Percentiles rank a stretch among this genome's conserved stretches.
Evolutionary conservation across 2,797 vertebrate genomes (phyloP).

Genomic region (Cryptoprocta ferox): DNA sequence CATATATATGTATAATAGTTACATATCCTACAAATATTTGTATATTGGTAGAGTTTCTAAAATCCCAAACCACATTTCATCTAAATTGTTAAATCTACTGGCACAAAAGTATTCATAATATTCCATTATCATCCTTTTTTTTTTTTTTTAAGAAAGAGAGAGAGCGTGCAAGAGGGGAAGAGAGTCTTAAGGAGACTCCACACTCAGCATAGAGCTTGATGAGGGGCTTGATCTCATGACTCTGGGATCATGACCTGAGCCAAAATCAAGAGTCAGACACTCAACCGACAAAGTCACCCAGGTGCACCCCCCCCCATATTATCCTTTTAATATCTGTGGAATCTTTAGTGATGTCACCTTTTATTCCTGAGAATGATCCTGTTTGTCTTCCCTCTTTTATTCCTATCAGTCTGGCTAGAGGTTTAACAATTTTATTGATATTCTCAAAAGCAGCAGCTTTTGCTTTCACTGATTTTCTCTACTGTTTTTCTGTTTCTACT

Average conservation of each 20-base stretch:
- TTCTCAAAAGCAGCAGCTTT: slow-evolving; percentile 16
- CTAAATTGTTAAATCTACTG: not conserved
- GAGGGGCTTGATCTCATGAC: too few relatives aligned
- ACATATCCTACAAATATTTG: not conserved
- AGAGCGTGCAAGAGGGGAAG: too few relatives aligned
- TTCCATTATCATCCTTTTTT: not conserved
- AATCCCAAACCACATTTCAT: slow-evolving; percentile 18
- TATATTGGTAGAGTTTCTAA: not conserved
- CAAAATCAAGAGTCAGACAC: too few relatives aligned
- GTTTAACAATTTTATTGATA: slow-evolving; percentile 21
- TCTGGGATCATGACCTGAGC: too few relatives aligned
- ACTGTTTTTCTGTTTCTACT: slow-evolving; percentile 12
- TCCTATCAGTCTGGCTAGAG: not conserved
- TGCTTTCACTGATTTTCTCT: not conserved
- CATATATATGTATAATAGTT: not conserved
- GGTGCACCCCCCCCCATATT: not conserved
- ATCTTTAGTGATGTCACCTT: not conserved
- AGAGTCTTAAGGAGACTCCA: too few relatives aligned
- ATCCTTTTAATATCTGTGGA: not conserved
- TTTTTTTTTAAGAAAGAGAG: too few relatives aligned
- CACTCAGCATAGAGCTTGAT: too few relatives aligned
- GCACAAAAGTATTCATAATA: not conserved
- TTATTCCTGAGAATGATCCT: not conserved
- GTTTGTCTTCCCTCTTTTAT: slow-evolving; percentile 12
- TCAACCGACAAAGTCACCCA: too few relatives aligned